Evolutionary conservation across 1,140 invertebrate genomes (phyloP).

Genomic region (Penaeus vannamei): DNA sequence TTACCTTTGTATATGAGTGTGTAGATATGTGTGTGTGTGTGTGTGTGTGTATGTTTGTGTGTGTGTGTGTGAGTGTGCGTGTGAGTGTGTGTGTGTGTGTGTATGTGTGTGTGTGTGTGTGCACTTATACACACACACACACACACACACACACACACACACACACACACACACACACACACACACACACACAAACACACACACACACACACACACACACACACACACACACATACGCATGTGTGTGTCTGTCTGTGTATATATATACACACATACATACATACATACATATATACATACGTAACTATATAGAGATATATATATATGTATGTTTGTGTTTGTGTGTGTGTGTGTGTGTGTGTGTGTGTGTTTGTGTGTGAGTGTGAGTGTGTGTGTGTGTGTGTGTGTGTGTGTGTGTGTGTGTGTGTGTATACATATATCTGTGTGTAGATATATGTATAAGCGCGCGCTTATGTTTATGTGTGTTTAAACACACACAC

Average conservation of each 20-base stretch:
- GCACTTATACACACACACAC: neutral
- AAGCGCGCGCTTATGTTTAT: neutral
- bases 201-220: neutral
- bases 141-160: neutral
- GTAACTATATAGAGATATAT: constrained; percentile 1
- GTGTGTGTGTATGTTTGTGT: neutral
- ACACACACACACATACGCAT: neutral
- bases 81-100: neutral
- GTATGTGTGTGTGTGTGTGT: neutral
- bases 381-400: neutral
- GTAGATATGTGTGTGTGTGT: neutral
- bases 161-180: neutral
- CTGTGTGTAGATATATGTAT: neutral
- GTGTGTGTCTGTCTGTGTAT: neutral
- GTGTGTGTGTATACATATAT: constrained; percentile 1
- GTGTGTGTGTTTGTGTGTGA: no score
- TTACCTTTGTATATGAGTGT: neutral
- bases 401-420: neutral
- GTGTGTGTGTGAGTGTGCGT: neutral
- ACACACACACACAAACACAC: neutral
- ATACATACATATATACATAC: constrained; percentile 8
- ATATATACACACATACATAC: constrained; percentile 4
- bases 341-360: no score
- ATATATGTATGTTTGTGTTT: neutral
- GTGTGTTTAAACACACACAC: no score